Evolutionary conservation across 2,888 invertebrate genomes (phyloP).

Genomic region (Microctonus brassicae): DNA sequence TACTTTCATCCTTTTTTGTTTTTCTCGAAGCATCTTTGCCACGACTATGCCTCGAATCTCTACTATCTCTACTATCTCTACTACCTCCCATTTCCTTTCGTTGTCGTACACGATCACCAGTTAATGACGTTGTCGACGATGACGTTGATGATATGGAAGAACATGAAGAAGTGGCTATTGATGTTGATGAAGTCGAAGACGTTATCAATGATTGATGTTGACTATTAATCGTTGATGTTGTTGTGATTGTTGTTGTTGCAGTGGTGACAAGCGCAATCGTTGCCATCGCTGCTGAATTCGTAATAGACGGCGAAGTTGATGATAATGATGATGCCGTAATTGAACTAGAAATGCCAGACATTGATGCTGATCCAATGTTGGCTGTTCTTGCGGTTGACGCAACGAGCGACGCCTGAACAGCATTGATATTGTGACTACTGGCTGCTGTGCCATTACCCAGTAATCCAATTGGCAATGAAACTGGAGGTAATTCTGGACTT

Average conservation of each 20-base stretch:
- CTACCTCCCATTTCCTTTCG: slow-evolving; percentile 56
- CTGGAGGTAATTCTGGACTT: slow-evolving; percentile 64
- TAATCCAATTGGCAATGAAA: slow-evolving; percentile 56
- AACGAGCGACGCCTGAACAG: slow-evolving; percentile 45
- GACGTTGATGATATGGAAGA: slow-evolving; percentile 44
- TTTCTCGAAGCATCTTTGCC: slow-evolving; percentile 61
- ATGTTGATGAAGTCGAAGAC: slow-evolving; percentile 40
- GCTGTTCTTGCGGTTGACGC: slow-evolving; percentile 34
- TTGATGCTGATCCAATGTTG: slow-evolving; percentile 28
- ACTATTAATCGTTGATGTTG: slow-evolving; percentile 8
- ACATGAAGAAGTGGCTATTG: slow-evolving; percentile 46
- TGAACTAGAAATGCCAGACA: slow-evolving; percentile 18
- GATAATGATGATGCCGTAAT: slow-evolving; percentile 22
- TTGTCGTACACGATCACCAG: slow-evolving; percentile 53
- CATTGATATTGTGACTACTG: slow-evolving; percentile 45
- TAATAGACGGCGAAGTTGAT: slow-evolving; percentile 25
- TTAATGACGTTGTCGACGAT: slow-evolving; percentile 49
- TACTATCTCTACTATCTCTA: slow-evolving; percentile 64
- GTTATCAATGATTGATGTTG: slow-evolving; percentile 29
- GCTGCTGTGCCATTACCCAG: slow-evolving; percentile 52
- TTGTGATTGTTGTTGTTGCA: slow-evolving; percentile 38
- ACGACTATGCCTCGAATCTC: slow-evolving; percentile 64
- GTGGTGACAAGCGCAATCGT: slow-evolving; percentile 34
- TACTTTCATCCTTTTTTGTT: slow-evolving; percentile 61
- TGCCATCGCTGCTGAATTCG: slow-evolving; percentile 44